phyloP scores from a whole-genome alignment of 2,113 vertebrate genomes.

The Crotalus tigris region DNA sequence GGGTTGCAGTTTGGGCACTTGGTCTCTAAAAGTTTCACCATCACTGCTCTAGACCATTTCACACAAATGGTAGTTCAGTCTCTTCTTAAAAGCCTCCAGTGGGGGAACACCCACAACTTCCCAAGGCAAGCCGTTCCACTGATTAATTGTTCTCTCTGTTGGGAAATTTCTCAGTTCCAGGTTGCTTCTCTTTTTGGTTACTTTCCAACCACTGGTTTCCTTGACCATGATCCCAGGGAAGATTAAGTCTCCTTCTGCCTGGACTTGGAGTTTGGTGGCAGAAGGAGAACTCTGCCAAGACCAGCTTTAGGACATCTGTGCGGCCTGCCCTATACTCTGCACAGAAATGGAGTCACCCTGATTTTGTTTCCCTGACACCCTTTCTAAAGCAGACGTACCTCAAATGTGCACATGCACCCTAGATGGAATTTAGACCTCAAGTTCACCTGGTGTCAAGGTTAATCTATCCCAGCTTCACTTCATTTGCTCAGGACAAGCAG shows the following conservation, averaged over 20 bases:
- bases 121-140: background rate
- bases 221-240: background rate
- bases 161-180: background rate
- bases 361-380: background rate
- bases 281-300: background rate
- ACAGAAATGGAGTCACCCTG: background rate
- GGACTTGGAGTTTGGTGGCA: background rate
- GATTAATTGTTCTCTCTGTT: background rate
- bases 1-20: too few relatives aligned
- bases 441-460: background rate
- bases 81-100: background rate
- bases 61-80: background rate
- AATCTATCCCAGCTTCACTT: background rate
- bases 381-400: background rate
- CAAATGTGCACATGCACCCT: background rate
- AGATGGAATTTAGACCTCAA: background rate
- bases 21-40: too few relatives aligned
- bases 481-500: background rate
- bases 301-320: background rate
- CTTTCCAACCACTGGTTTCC: background rate
- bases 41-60: background rate
- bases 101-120: background rate
- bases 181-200: background rate
- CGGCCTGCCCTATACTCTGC: background rate
- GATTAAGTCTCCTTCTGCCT: background rate